These are phyloP conservation scores for Ceratitis capitata DNA, from an alignment of 1,140 invertebrate species.

Conservation along the genomic window DNA sequence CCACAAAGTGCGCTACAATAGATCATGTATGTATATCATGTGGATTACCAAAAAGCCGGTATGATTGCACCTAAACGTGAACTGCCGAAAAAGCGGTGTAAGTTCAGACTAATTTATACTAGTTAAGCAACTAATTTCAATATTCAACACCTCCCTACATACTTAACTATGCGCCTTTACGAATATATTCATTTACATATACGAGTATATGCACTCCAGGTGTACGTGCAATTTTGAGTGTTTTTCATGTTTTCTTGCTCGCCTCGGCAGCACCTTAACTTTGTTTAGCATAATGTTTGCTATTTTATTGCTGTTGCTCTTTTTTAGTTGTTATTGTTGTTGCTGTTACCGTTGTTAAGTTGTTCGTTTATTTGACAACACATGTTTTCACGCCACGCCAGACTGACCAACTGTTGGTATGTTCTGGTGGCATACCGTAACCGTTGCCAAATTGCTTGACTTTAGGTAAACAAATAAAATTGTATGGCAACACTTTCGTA, in stretches of 20 bases:
- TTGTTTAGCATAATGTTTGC: too few species aligned
- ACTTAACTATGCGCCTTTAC: too few species aligned
- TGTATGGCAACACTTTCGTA: background rate
- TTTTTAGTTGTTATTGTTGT: background rate
- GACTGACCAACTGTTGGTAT: background rate
- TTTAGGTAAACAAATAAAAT: background rate
- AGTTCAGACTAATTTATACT: too few species aligned
- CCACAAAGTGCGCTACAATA: too few species aligned
- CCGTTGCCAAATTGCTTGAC: background rate
- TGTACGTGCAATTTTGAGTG: background rate
- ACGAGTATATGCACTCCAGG: background rate
- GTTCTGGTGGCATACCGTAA: background rate
- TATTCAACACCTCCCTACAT: too few species aligned
- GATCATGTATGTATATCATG: too few species aligned
- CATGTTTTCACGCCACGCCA: slow-evolving; percentile 25
- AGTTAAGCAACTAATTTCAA: too few species aligned
- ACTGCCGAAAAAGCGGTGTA: background rate
- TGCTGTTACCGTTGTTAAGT: background rate
- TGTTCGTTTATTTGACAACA: slow-evolving; percentile 35
- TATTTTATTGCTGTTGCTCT: background rate
- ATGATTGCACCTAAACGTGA: too few species aligned
- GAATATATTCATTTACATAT: background rate
- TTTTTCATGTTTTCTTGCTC: background rate
- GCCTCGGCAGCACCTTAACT: too few species aligned
- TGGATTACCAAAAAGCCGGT: too few species aligned